Base-by-base conservation (phyloP, 2,888 invertebrate genomes). In the Leptarthrus brevirostris region DNA sequence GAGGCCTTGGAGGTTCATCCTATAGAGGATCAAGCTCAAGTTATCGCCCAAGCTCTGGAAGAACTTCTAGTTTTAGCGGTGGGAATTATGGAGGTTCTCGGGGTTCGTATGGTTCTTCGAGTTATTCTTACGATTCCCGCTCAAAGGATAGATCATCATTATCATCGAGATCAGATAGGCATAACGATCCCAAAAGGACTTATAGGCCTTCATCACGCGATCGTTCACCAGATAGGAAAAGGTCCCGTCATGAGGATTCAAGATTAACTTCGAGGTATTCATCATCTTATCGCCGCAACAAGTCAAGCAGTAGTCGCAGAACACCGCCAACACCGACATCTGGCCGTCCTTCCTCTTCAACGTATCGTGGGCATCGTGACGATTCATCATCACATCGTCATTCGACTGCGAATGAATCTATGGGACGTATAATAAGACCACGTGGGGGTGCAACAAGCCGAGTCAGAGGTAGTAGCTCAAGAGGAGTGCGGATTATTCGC, bases 371-470 rank as follows among this genome's bases (percentile, higher is more conserved):
- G 5, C 58, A 72, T 71, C 74, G 74, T 18, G 58, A 71, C 8
- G 74, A 72, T 18, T 58, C 53, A 14, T n/a, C n/a, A n/a, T 76
- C 77, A 8, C 74, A 76, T 49, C 75, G 75, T 40, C 74, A 73
- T 52, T 66, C 76, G 44, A 40, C 72, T 66, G 44, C 58, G 24
- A 79, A 79, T 66, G 79, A 79, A 47, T 81, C 84, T 22, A 84
- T 84, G 84, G 85, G 85, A 44, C 83, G 83, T 79, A 81, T 82
- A 75, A 79, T 83, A 40, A 54, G 84, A 20, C 79, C 82, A 34
- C 84, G 84, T 74, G 80, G 80, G 77, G 79, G 81, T 77, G 66
- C 75, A 30, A 75, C 77, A 24, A 80, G 79, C 74, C 82, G 84
- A 74, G 78, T 81, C 47, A 81, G 84, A 61, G 78, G 78, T 74